phyloP scores from a whole-genome alignment of 2,888 invertebrate genomes.

The Drepanosiphum platanoidis region DNA sequence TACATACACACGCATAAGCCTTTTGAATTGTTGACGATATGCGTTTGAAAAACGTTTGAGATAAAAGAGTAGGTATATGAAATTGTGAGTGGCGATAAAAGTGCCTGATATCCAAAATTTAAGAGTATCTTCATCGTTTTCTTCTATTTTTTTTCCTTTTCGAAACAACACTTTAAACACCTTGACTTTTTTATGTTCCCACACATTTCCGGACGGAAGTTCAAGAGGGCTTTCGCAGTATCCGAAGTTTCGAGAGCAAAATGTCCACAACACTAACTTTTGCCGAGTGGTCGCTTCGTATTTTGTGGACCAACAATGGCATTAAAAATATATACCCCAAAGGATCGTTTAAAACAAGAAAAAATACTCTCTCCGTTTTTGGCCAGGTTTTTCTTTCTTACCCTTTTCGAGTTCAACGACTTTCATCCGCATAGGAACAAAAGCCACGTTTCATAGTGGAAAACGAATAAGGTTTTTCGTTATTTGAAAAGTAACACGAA shows the following conservation, averaged over 20 bases:
- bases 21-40: slow-evolving; percentile 12
- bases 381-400: slow-evolving; percentile 7
- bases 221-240: slow-evolving; percentile 41
- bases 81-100: slow-evolving; percentile 19
- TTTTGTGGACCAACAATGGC: slow-evolving; percentile 47
- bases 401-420: slow-evolving; percentile 32
- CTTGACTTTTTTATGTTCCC: slow-evolving; percentile 57
- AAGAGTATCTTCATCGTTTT: slow-evolving; percentile 29
- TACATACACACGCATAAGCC: too few species aligned
- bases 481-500: slow-evolving; percentile 24
- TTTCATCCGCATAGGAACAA: neutral
- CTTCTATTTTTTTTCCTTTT: slow-evolving; percentile 35
- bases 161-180: slow-evolving; percentile 58
- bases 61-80: slow-evolving; percentile 11
- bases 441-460: slow-evolving; percentile 29
- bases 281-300: slow-evolving; percentile 38
- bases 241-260: slow-evolving; percentile 42
- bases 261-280: slow-evolving; percentile 57
- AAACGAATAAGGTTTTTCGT: slow-evolving; percentile 35
- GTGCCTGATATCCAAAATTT: slow-evolving; percentile 48
- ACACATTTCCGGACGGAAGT: slow-evolving; percentile 51
- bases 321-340: slow-evolving; percentile 34
- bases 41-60: slow-evolving; percentile 20
- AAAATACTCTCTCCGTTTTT: slow-evolving; percentile 31
- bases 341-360: slow-evolving; percentile 48